Percentiles rank a stretch among this genome's conserved stretches.
Conservation (phyloP, 2,797 vertebrate species). For the Trematomus bernacchii region DNA sequence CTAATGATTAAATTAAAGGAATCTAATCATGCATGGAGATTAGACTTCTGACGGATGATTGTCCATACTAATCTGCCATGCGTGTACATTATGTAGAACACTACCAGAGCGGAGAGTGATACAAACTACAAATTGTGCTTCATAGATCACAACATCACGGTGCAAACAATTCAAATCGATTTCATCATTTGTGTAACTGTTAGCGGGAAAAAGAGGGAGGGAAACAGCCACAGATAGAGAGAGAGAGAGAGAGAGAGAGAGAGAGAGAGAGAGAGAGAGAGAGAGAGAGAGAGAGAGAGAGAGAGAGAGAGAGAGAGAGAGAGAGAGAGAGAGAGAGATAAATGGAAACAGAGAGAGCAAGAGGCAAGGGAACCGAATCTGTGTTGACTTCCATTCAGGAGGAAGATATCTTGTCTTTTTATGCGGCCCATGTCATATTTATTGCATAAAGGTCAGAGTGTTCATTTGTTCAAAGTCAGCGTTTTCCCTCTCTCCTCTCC, state of each 20-base stretch:
- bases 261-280: slow-evolving; percentile 22
- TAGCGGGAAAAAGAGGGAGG: slow-evolving; percentile 24
- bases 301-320: slow-evolving; percentile 13
- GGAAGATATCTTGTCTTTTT: slow-evolving; percentile 94
- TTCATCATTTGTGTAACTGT: slow-evolving; percentile 56
- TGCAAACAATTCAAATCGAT: slow-evolving; percentile 52
- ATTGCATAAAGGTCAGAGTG: slow-evolving; percentile 93
- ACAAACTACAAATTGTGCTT: slow-evolving; percentile 37
- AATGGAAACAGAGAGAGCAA: slow-evolving; percentile 55
- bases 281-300: slow-evolving; percentile 6
- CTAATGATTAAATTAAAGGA: slow-evolving; percentile 46
- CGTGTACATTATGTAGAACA: slow-evolving; percentile 3
- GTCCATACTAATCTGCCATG: slow-evolving; percentile 19
- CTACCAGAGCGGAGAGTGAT: slow-evolving; percentile 7
- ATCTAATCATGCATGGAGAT: slow-evolving; percentile 41
- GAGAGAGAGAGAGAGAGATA: slow-evolving; percentile 23
- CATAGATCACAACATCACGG: slow-evolving; percentile 37
- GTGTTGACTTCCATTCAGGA: slow-evolving; percentile 92
- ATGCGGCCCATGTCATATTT: slow-evolving; percentile 93
- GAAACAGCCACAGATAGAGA: background rate
- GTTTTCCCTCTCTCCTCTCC: slow-evolving; percentile 86
- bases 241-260: slow-evolving; percentile 16
- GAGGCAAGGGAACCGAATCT: slow-evolving; percentile 84
- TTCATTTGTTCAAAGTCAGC: slow-evolving; percentile 93
- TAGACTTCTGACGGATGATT: slow-evolving; percentile 36